Conservation (phyloP, 2,888 invertebrate species). For the Drosophila mulleri region DNA sequence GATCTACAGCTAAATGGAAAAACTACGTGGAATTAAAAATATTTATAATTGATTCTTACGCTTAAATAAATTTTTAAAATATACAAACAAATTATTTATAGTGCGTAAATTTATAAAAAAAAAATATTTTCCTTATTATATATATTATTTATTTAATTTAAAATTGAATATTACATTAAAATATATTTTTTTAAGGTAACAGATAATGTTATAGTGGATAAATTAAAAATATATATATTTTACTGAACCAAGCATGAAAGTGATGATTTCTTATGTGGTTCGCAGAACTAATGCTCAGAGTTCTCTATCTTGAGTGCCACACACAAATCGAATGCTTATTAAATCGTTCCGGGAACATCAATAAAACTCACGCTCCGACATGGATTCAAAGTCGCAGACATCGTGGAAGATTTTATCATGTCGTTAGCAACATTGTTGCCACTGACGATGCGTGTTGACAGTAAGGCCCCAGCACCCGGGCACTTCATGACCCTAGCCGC, state of each 20-base stretch:
- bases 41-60: too few relatives aligned
- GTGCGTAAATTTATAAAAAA: too few relatives aligned
- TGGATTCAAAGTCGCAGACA: slow-evolving; percentile 28
- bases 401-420: slow-evolving; percentile 45
- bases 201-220: too few relatives aligned
- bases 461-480: slow-evolving; percentile 29
- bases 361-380: slow-evolving; percentile 54
- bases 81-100: too few relatives aligned
- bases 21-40: too few relatives aligned
- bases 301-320: slow-evolving; percentile 13
- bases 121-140: too few relatives aligned
- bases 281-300: slow-evolving; percentile 9
- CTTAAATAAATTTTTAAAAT: too few relatives aligned
- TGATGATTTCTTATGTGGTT: slow-evolving; percentile 16
- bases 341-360: slow-evolving; percentile 68
- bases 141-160: too few relatives aligned
- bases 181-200: too few relatives aligned
- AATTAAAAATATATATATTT: too few relatives aligned
- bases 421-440: slow-evolving; percentile 70
- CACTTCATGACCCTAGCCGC: background rate
- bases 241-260: background rate
- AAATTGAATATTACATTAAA: too few relatives aligned
- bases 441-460: slow-evolving; percentile 57
- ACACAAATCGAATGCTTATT: slow-evolving; percentile 66
- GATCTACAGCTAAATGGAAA: too few relatives aligned